phyloP scores from a whole-genome alignment of 2,113 vertebrate genomes.

The Aegotheles bennettii region DNA sequence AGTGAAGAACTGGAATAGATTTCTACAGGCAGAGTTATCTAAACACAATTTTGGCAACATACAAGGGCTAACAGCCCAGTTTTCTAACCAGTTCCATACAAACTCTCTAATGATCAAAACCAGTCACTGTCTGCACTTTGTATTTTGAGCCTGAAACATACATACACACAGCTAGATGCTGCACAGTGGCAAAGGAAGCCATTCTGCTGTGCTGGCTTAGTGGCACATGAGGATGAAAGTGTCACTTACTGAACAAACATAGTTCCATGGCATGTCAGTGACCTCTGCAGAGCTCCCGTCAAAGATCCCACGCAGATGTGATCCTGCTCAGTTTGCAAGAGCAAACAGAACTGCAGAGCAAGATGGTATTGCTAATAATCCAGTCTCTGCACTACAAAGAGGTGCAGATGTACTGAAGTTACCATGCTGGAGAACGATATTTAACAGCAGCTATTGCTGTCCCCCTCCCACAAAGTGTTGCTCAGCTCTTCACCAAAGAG shows the following conservation, averaged over 20 bases:
- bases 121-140: neutral
- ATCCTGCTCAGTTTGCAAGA: slow-evolving; percentile 8
- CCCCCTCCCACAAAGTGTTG: neutral
- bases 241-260: neutral
- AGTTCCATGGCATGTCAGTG: neutral
- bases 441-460: neutral
- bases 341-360: neutral
- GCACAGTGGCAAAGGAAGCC: neutral
- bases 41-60: neutral
- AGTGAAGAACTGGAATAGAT: neutral
- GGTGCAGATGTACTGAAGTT: neutral
- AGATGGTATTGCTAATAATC: neutral
- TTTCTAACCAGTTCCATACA: slow-evolving; percentile 18
- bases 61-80: neutral
- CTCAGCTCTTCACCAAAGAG: neutral
- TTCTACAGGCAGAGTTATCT: neutral
- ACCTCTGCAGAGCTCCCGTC: neutral
- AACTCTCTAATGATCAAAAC: neutral
- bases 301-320: neutral
- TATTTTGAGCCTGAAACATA: neutral
- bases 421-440: neutral
- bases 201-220: neutral
- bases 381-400: neutral
- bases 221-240: neutral
- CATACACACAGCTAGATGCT: neutral